Base-by-base conservation (phyloP, 2,113 vertebrate genomes). In the Tichodroma muraria region DNA sequence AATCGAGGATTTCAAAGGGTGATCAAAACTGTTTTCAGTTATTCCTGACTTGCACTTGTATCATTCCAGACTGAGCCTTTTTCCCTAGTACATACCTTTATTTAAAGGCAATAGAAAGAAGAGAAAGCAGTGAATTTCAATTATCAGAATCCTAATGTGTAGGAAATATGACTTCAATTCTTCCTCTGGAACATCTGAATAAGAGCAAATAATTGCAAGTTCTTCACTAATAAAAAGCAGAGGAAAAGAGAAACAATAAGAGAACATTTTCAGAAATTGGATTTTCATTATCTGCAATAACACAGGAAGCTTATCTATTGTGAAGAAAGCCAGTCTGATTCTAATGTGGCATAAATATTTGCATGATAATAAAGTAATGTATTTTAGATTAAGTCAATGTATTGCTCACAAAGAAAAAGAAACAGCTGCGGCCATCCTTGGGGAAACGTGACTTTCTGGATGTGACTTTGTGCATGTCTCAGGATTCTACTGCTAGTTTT, bases 1-100 rank as follows among this genome's bases (percentile, higher is more conserved):
- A 96, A 95, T 95, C 78, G 90, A 80, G 77, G 90, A 92, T 78
- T 95, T 95, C 61, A 96, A 93, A 85, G 72, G 61, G 81, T 94
- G 95, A 96, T 90, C 94, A 96, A 97, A 97, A 97, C 85, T 90
- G 89, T 93, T 80, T 84, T 88, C 92, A 97, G 93, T 76, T 94
- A 92, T 94, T 96, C 63, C 81, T 96, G 83, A 95, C 93, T 94
- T 96, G 50, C 79, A 76, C 82, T 97, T 93, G 82, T 91, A 95
- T 94, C 70, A 80, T 95, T 86, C 92, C 93, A 95, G 89, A 89
- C 91, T 71, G 90, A 88, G 50, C 45, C 33, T 65, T 89, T 93
- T 79, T 44, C 57, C 37, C 40, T 57, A 70, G 88, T 63, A 84
- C 81, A 84, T 88, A 88, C 60, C 63, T 91, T 75, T 85, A 97